Conservation (phyloP, 2,113 vertebrate genomes). For the Todiramphus saurophagus region DNA sequence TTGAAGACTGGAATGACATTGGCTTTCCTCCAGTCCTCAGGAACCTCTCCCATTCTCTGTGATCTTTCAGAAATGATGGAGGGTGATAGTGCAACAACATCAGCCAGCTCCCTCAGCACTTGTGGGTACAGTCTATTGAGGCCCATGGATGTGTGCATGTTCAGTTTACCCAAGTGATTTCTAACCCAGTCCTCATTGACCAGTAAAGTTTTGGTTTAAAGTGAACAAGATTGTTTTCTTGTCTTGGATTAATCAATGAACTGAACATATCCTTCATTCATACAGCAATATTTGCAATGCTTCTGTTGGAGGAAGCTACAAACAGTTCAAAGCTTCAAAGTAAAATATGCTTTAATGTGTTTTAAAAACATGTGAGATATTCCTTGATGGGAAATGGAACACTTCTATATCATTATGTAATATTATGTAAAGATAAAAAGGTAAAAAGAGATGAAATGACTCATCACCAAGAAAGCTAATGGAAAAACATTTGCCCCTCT, state of each 20-base stretch:
- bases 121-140: no score
- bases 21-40: no score
- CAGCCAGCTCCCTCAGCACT: no score
- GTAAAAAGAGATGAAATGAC: conserved; percentile 1
- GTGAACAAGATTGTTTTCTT: background rate
- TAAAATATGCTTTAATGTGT: conserved; percentile 47
- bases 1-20: no score
- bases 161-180: no score
- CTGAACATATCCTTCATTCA: conserved; percentile 39
- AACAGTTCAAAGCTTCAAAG: conserved; percentile 46
- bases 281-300: background rate
- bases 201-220: background rate
- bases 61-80: no score
- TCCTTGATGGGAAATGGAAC: conserved; percentile 36
- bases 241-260: background rate
- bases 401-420: conserved; percentile 23
- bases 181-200: no score
- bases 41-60: no score
- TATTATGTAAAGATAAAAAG: conserved; percentile 19
- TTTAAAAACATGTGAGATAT: conserved; percentile 1
- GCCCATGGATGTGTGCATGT: no score
- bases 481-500: background rate
- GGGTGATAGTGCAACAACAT: no score
- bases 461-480: conserved; percentile 13
- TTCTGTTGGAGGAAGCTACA: background rate